Base-by-base conservation (phyloP, 30 jellyfish, hydroid and myxozoan species). In the Calvadosia cruxmelitensis region DNA sequence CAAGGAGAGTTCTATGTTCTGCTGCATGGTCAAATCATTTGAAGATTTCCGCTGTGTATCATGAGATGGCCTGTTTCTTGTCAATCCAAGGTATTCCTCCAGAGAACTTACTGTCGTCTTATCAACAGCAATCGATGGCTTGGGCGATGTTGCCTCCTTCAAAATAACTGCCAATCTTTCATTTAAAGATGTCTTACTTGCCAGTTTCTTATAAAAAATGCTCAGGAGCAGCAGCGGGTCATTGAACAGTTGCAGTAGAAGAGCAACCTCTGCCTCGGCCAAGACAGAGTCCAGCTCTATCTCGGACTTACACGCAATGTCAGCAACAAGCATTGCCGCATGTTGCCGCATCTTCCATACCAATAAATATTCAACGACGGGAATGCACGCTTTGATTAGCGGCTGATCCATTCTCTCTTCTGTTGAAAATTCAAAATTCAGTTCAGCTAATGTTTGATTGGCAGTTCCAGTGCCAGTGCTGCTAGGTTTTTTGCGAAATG, bases 221-320 rank as follows among this genome's bases (percentile, higher is more conserved):
- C 78, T 76, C 0, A 79, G 75, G 7, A 70, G 36, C 27, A 79
- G 31, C 70, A 76, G 66, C 0, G 92, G 92, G 32, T 79, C 64
- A 1, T 71, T 76, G 27, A 79, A 79, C 68, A 79, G 62, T 1
- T 50, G n/a, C 63, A 26, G 65, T 25, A 79, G 42, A 34, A 33
- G 67, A 1, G 27, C 12, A 34, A 79, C 64, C 50, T 79, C 83
- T 33, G 63, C 75, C 16, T 48, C 49, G 27, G 25, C 35, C 16
- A 65, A 20, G 20, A 42, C 20, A 42, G 32, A 62, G 71, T 68
- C 49, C 65, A 81, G 63, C 70, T 31, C 79, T 81, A 34, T 30
- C 50, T 64, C 2, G 23, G 51, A 23, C 53, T 53, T 27, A 64
- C 66, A 29, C 52, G 35, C 70, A 71, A 35, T 25, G 64, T 79